These are phyloP conservation scores for Anagyrus pseudococci DNA, from an alignment of 2,888 invertebrate species.

Conservation along the genomic window DNA sequence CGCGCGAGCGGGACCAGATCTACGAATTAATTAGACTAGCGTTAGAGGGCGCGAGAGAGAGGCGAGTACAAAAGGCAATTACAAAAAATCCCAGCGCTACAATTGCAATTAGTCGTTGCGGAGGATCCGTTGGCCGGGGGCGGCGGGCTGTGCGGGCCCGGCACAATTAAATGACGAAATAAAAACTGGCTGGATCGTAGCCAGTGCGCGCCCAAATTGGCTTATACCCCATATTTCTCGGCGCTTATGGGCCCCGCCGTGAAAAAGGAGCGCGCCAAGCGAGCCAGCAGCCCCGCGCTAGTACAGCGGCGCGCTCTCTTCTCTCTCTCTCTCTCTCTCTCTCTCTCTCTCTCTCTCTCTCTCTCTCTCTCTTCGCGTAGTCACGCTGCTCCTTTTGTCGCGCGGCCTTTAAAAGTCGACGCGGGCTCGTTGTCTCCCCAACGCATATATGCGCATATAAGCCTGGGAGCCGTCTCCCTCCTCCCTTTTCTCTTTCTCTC, in stretches of 20 bases:
- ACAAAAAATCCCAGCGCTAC: too few species aligned
- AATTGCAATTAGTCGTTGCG: too few species aligned
- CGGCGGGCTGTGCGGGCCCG: too few species aligned
- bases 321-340: conserved; percentile 9
- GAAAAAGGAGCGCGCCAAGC: conserved; percentile 32
- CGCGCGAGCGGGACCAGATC: too few species aligned
- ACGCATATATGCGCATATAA: conserved; percentile 17
- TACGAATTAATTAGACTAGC: too few species aligned
- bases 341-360: conserved; percentile 6
- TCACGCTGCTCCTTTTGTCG: neutral
- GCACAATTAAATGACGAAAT: too few species aligned
- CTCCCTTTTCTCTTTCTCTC: too few species aligned
- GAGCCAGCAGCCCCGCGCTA: neutral
- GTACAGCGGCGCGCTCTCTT: neutral
- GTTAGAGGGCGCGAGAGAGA: too few species aligned
- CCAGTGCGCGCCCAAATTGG: conserved; percentile 22
- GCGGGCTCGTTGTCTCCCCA: conserved; percentile 28
- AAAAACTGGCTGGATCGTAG: conserved; percentile 11
- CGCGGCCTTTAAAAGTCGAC: conserved; percentile 28
- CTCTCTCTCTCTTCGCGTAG: conserved; percentile 8
- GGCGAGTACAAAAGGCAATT: too few species aligned
- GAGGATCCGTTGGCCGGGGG: too few species aligned
- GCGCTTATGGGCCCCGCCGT: conserved; percentile 33
- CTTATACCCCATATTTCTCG: conserved; percentile 35
- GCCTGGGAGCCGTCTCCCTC: too few species aligned